Evolutionary conservation across 1,140 invertebrate genomes (phyloP).

Genomic region (Tetramorium parvispinum): DNA sequence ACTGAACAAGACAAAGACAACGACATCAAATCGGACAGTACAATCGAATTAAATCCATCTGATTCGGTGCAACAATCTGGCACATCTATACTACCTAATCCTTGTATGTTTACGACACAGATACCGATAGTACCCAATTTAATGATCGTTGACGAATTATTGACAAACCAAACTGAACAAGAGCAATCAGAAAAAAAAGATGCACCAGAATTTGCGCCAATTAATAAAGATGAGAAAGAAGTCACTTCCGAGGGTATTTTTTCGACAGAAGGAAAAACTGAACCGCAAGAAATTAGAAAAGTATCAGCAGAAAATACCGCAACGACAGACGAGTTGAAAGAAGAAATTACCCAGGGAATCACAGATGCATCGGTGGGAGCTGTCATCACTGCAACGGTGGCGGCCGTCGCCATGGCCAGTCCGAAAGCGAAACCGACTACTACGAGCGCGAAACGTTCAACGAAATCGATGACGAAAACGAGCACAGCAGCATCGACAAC

Average conservation of each 20-base stretch:
- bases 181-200: slow-evolving; percentile 61
- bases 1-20: slow-evolving; percentile 11
- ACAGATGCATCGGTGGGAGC: slow-evolving; percentile 68
- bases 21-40: background rate
- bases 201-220: slow-evolving; percentile 17
- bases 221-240: slow-evolving; percentile 24
- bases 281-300: background rate
- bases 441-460: slow-evolving; percentile 28
- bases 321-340: background rate
- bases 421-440: slow-evolving; percentile 72
- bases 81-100: too few species aligned
- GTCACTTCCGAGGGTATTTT: background rate
- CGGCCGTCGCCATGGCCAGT: slow-evolving; percentile 69
- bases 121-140: background rate
- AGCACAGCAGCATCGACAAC: slow-evolving; percentile 67
- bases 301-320: background rate
- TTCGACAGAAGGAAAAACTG: background rate
- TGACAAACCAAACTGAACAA: background rate
- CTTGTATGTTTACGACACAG: too few species aligned
- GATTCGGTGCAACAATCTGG: background rate
- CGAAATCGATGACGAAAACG: slow-evolving; percentile 32
- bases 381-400: slow-evolving; percentile 66
- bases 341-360: slow-evolving; percentile 64
- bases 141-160: background rate
- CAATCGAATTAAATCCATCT: background rate